Evolutionary conservation across 2,113 vertebrate genomes (phyloP).

Genomic region (Eubucco bourcierii): DNA sequence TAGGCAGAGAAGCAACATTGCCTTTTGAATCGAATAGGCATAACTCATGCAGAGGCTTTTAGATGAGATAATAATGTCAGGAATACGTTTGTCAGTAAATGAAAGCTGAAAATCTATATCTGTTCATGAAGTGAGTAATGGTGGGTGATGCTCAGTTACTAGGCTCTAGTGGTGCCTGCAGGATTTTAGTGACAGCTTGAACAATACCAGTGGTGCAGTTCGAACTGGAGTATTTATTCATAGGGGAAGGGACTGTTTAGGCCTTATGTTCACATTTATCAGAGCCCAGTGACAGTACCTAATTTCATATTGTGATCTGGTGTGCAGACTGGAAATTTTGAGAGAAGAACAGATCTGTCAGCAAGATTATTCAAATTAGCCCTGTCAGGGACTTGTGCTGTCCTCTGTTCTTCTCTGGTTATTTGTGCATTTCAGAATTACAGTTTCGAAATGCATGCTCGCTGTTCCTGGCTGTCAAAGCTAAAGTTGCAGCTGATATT

Average conservation of each 20-base stretch:
- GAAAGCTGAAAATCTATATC: neutral
- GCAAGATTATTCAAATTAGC: constrained; percentile 56
- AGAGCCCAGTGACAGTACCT: neutral
- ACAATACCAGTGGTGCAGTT: neutral
- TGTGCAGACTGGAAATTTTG: constrained; percentile 7
- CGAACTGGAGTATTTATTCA: neutral
- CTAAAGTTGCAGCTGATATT: neutral
- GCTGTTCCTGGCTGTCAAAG: neutral
- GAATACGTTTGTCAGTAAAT: neutral
- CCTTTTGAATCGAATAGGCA: neutral
- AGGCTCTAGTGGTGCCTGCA: constrained; percentile 16
- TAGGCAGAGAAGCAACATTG: constrained; percentile 11
- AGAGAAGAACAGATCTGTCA: constrained; percentile 45
- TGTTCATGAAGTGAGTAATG: neutral
- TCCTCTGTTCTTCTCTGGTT: neutral
- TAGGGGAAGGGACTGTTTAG: neutral
- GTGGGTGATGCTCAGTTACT: neutral
- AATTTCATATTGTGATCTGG: constrained; percentile 15
- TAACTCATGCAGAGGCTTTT: constrained; percentile 13
- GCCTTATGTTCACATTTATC: constrained; percentile 8
- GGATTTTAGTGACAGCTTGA: constrained; percentile 40
- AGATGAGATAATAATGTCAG: neutral
- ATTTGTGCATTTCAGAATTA: neutral
- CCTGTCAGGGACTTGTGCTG: neutral
- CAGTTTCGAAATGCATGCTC: neutral